Base-by-base conservation (phyloP, 2,113 vertebrate species). In the Cyphomyrus plagiostoma region DNA sequence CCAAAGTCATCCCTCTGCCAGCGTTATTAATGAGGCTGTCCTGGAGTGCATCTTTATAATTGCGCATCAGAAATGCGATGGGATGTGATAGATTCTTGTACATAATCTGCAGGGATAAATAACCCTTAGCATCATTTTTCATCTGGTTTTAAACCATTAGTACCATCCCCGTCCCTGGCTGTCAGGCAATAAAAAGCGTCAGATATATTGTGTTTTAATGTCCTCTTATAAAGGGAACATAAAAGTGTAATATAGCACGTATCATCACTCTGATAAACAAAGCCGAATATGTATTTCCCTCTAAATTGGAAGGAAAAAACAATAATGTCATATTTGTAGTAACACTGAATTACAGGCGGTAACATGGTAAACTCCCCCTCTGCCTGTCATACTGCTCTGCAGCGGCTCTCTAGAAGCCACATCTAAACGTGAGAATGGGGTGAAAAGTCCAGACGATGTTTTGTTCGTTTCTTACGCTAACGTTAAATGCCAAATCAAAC, bases 141-240 rank as follows among this genome's bases (percentile, higher is more conserved):
- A 95, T 94, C 92, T 92, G 74, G 93, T 94, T 95, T 95, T 95
- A 94, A 91, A 90, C 93, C 93, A 95, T 96, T 96, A 95, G 95
- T 93, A 95, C 91, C 89, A 92, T 93, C 95, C 94, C 94, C 93
- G 91, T 92, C 91, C 93, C 92, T 93, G 93, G 93, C 92, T 94
- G 94, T 95, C 95, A 95, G 94, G 94, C 93, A 94, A 95, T 96
- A 96, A 95, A 96, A 94, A 92, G 93, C 94, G 93, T 93, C 93
- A 94, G 94, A 95, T 95, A 94, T 95, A 95, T 96, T 95, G 95
- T 94, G 93, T 95, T 96, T 96, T 96, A 96, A 96, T 96, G 95
- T 94, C 92, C 93, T 93, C 95, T 96, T 96, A 95, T 95, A 96
- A 96, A 95, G 93, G 93, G 94, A 95, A 94, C 95, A 96, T 96